Evolutionary conservation across 2,888 invertebrate species (phyloP).

Genomic region (Melolontha melolontha): DNA sequence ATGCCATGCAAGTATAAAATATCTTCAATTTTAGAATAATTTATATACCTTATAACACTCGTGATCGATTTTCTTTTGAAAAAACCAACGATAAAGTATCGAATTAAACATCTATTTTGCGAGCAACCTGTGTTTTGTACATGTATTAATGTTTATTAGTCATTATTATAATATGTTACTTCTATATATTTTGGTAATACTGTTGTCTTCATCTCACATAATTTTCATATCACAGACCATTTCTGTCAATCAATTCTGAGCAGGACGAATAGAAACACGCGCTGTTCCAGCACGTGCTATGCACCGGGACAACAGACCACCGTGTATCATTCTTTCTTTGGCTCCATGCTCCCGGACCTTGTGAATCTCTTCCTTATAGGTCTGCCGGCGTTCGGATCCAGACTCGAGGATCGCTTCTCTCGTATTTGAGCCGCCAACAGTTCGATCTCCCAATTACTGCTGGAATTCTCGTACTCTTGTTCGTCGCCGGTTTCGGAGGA

Average conservation of each 20-base stretch:
- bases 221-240: slow-evolving; percentile 20
- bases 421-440: slow-evolving; percentile 63
- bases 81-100: no score
- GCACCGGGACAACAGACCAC: slow-evolving; percentile 46
- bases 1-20: no score
- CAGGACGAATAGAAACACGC: not conserved
- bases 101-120: no score
- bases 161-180: no score
- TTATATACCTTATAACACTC: no score
- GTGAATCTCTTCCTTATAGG: slow-evolving; percentile 57
- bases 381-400: slow-evolving; percentile 59
- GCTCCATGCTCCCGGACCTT: slow-evolving; percentile 59
- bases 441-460: slow-evolving; percentile 64
- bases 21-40: no score
- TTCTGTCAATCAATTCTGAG: slow-evolving; percentile 1
- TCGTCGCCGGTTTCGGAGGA: slow-evolving; percentile 60
- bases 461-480: slow-evolving; percentile 60
- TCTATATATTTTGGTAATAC: no score
- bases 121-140: no score
- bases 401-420: slow-evolving; percentile 61
- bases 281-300: slow-evolving; percentile 27
- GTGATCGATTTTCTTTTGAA: no score
- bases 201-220: not conserved
- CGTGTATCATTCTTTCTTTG: slow-evolving; percentile 56
- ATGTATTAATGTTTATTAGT: no score